Base-by-base conservation (phyloP, 2,113 vertebrate species). In the Cichladusa arquata region DNA sequence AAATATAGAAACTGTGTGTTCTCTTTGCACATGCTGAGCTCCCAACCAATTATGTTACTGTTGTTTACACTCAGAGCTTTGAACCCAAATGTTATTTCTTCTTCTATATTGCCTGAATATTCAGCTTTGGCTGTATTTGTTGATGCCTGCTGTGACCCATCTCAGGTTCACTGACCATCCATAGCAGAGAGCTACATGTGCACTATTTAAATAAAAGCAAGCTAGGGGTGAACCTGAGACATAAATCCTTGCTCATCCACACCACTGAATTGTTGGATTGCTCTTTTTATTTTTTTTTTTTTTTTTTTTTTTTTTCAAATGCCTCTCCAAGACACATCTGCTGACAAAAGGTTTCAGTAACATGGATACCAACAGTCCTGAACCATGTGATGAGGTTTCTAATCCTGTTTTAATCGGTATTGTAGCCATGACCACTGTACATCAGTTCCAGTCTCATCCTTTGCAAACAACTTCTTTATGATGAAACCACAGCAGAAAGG, bases 41-140 rank as follows among this genome's bases (percentile, higher is more conserved):
- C 26, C 31, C 91, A 82, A 65, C 5, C 33, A 62, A 82, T 77
- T 85, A 54, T 23, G 40, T 54, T 82, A 79, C 57, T 69, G 12
- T 53, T 85, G 25, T 91, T 92, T 65, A 64, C 20, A n/a, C 36
- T 61, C 25, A 65, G 12, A 93, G 16, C 65, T 93, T 76, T 87
- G 51, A 92, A 85, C 11, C 5, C 42, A 8, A 34, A 28, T 34
- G n/a, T 25, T 65, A 8, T 76, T 78, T 38, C 28, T 51, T 57
- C 14, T 72, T 81, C 42, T 72, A 3, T 34, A 45, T 2, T 6
- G 9, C 17, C 8, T 47, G 33, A 8, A 73, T 70, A n/a, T 86
- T 73, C 45, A 40, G 26, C 33, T 89, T 78, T 84, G 61, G 19
- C 22, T 85, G 5, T 44, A 40, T 87, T 91, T 85, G 15, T 10